Percentiles rank a stretch among this genome's conserved stretches.
Evolutionary conservation across 1,140 invertebrate species (phyloP).

Genomic region (Drosophila triauraria): DNA sequence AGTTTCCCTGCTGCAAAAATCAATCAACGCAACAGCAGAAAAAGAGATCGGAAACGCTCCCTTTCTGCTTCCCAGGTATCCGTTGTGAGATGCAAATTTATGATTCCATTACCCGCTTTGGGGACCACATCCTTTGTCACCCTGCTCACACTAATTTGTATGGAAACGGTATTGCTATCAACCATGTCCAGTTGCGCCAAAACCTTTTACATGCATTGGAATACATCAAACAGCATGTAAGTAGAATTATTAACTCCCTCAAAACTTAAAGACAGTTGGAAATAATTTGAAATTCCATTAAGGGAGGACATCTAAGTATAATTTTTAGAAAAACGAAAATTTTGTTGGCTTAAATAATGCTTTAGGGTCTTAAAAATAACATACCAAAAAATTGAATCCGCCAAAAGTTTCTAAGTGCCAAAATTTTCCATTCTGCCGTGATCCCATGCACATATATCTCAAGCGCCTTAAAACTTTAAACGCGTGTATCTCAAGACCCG

Average conservation of each 20-base stretch:
- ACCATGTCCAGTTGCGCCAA: slow-evolving; percentile 92
- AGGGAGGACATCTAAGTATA: too few relatives aligned
- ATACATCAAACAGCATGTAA: slow-evolving; percentile 93
- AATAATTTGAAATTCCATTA: too few relatives aligned
- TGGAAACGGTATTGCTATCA: slow-evolving; percentile 91
- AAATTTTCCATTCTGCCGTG: too few relatives aligned
- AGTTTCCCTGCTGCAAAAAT: slow-evolving; percentile 3
- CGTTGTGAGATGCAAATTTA: slow-evolving; percentile 45
- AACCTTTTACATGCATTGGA: slow-evolving; percentile 94
- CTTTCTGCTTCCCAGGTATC: slow-evolving; percentile 6
- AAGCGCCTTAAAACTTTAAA: too few relatives aligned
- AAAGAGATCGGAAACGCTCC: slow-evolving; percentile 1
- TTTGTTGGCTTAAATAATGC: too few relatives aligned
- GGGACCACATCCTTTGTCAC: slow-evolving; percentile 88
- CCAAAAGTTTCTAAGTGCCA: too few relatives aligned
- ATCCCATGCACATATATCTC: too few relatives aligned
- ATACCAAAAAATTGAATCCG: too few relatives aligned
- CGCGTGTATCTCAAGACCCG: too few relatives aligned
- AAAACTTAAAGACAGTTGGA: too few relatives aligned
- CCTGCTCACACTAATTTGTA: slow-evolving; percentile 90
- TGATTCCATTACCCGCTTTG: slow-evolving; percentile 78
- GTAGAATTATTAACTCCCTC: slow-evolving; percentile 42
- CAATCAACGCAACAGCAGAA: neutral
- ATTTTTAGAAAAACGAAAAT: too few relatives aligned
- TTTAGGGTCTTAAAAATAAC: too few relatives aligned